phyloP scores from a whole-genome alignment of 2,797 vertebrate genomes.

The Clamator glandarius region DNA sequence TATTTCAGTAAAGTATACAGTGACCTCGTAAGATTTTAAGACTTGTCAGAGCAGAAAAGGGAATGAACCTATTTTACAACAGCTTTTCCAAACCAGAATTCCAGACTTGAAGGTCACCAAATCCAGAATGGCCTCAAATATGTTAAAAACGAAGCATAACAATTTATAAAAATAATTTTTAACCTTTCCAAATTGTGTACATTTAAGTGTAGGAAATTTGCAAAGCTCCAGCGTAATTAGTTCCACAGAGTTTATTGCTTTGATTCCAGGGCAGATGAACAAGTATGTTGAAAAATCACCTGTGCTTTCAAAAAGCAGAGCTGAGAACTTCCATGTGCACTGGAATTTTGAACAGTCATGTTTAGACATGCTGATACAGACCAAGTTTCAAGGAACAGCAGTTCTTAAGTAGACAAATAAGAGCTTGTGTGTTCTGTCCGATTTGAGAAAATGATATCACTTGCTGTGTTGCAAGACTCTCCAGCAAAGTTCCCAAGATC shows the following conservation, averaged over 20 bases:
- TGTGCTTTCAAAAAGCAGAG: constrained; percentile 4
- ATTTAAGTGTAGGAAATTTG: background rate
- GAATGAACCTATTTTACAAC: background rate
- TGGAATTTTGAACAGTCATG: background rate
- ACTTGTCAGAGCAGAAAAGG: background rate
- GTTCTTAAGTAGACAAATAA: background rate
- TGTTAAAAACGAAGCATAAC: background rate
- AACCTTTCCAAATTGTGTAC: background rate
- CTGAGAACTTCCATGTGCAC: background rate
- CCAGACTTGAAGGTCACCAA: background rate
- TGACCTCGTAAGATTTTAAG: background rate
- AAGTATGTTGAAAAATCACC: constrained; percentile 8
- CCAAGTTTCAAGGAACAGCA: background rate
- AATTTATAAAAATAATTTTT: background rate
- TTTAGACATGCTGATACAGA: constrained; percentile 31
- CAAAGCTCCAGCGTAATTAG: background rate
- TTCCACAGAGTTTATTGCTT: background rate
- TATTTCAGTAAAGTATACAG: background rate
- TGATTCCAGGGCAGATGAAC: background rate
- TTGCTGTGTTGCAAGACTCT: background rate
- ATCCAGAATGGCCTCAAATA: background rate
- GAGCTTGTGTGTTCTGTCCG: background rate
- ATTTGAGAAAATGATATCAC: background rate
- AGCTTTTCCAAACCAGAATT: background rate
- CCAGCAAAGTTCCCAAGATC: background rate